Evolutionary conservation across 2,888 invertebrate genomes (phyloP), one percentile per base, ranked within the genome.

Genomic region (Megaustenia siamemsis): DNA sequence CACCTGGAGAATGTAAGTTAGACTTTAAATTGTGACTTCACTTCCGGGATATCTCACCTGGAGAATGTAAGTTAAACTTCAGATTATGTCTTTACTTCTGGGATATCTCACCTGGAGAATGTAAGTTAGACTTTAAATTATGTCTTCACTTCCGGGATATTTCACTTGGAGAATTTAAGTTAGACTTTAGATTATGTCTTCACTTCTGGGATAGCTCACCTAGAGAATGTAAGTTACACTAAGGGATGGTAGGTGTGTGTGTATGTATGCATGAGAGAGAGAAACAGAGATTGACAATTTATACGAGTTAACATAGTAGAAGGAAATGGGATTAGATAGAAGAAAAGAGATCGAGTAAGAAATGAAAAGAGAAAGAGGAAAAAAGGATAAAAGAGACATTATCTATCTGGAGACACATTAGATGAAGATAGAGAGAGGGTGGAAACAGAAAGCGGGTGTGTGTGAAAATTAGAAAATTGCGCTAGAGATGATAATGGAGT

Each of bases 21-120:
- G 90, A 88, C 56, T 91, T 90, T 78, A 89, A 89, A 78, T 86
- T 91, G 45, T 92, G 92, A 66, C 85, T 92, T 83, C 92, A 91
- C 82, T 90, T 90, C 85, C 84, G 92, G 79, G 92, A 92, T 76
- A 91, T 92, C 63, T 82, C 88, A 15, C 91, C 92, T 0, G 92
- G 92, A 63, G 91, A 91, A 88, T 88, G 92, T 92, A 85, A 85
- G 88, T 28, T 21, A 28, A 49, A 53, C 21, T 18, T 53, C 6
- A 18, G 56, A 56, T n/a, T 56, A n/a, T 56, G 56, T 24, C 18
- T 45, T 45, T 12, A 45, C 12, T 45, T 45, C 45, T 12, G 6
- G 6, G 45, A 45, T 12, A 10, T 45, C 45, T 45, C 12, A 45
- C 45, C 45, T 45, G 45, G 45, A 45, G 6, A 45, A 45, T 45